Evolutionary conservation across 2,888 invertebrate genomes (phyloP).

Genomic region (Mesorhabditis spiculigera): DNA sequence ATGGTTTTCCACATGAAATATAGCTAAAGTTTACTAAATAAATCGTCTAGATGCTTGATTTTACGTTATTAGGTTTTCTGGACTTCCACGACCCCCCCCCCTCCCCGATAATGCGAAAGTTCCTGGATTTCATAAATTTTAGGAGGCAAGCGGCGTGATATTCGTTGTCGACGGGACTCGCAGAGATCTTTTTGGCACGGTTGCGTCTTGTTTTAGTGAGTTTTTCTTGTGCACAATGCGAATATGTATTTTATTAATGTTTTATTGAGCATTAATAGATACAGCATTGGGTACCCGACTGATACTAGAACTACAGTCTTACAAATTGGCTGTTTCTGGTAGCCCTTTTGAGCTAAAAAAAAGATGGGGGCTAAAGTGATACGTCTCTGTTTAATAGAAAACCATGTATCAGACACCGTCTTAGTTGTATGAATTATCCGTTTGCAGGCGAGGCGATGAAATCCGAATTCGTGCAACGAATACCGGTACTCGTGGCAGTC

Average conservation of each 20-base stretch:
- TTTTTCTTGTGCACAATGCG: background rate
- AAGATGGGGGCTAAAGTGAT: too few relatives aligned
- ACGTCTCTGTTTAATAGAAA: background rate
- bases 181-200: slow-evolving; percentile 37
- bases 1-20: too few relatives aligned
- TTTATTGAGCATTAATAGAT: too few relatives aligned
- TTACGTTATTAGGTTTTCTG: too few relatives aligned
- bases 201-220: slow-evolving; percentile 45
- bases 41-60: too few relatives aligned
- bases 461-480: slow-evolving; percentile 34
- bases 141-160: slow-evolving; percentile 48
- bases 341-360: too few relatives aligned
- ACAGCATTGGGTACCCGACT: too few relatives aligned
- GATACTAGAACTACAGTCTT: too few relatives aligned
- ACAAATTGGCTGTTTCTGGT: too few relatives aligned
- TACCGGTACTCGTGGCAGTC: slow-evolving; percentile 50
- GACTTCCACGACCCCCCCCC: too few relatives aligned
- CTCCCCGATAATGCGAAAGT: background rate
- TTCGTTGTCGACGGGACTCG: slow-evolving; percentile 50
- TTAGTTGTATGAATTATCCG: slow-evolving; percentile 6
- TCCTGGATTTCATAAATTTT: background rate
- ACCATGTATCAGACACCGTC: background rate
- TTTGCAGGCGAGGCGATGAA: slow-evolving; percentile 47
- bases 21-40: too few relatives aligned
- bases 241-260: too few relatives aligned